Evolutionary conservation across 2,888 invertebrate species (phyloP), one percentile per base, ranked within the genome.

Genomic region (Lochmaea crataegi): DNA sequence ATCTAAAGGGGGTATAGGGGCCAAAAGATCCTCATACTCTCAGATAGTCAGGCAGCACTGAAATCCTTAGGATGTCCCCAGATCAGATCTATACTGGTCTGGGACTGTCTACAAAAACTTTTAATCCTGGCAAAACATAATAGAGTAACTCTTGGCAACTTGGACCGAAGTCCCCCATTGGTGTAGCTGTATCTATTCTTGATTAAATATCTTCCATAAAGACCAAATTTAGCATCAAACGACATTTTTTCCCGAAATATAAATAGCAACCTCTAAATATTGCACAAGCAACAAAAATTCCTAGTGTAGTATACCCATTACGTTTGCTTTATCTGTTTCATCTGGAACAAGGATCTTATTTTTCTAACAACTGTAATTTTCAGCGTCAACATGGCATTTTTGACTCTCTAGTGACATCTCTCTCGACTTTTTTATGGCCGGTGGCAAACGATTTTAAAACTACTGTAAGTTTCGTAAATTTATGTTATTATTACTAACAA

Each of bases 341-440:
- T 18, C 10, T 53, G 53, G 53, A 53, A 18, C n/a, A 53, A 53
- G 9, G 16, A 10, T 18, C 32, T 61, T 32, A 32, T 7, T 32
- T 67, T 53, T 56, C 68, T 75, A 73, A 73, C 73, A 66, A 16
- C 42, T 72, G 38, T 73, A 18, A 75, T 75, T 81, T 83, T 81
- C 82, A 82, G 82, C 82, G 78, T 65, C 81, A 68, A 12, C 78
- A 79, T 69, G 83, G 83, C 79, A 79, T 83, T 69, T 83, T 83
- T 79, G 83, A 84, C 71, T 83, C 84, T 58, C 81, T 84, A 78
- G 81, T 83, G 80, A 83, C 79, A 75, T 83, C 84, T 73, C 81
- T 84, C 72, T 77, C 83, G 63, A 84, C 84, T 73, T 83, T 84
- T 80, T 81, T 84, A 77, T 84, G 84, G 84, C 84, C 84, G 41